Percentiles rank a stretch among this genome's conserved stretches.
Conservation (phyloP, 2,888 invertebrate genomes). For the Deroplatys truncata region DNA sequence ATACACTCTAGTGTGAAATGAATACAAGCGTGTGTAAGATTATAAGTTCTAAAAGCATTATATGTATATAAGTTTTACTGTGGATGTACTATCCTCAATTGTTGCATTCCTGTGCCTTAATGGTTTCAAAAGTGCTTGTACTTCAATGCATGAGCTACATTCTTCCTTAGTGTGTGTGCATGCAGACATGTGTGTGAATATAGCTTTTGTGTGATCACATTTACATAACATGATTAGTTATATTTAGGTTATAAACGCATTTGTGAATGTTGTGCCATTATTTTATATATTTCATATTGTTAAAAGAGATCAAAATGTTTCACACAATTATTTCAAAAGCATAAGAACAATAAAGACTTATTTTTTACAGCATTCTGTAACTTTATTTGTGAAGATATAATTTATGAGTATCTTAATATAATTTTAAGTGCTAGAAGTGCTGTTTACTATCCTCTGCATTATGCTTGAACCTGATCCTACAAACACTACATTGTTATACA, state of each 20-base stretch:
- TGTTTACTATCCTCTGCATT: no score
- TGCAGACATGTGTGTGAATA: no score
- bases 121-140: background rate
- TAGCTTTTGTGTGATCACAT: background rate
- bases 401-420: no score
- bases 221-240: background rate
- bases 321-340: background rate
- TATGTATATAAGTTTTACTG: background rate
- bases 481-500: no score
- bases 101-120: constrained; percentile 11
- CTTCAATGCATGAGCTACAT: background rate
- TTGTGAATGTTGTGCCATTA: background rate
- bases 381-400: no score
- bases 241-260: background rate
- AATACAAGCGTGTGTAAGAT: background rate
- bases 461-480: no score
- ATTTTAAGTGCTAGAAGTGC: no score
- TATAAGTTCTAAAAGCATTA: background rate
- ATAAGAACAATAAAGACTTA: background rate
- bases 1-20: no score
- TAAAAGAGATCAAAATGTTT: background rate
- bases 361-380: no score
- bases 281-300: background rate
- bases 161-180: no score
- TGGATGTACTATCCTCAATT: background rate